These are phyloP conservation scores for Cinclus cinclus DNA, from an alignment of 2,113 vertebrate genomes.

Conservation along the genomic window DNA sequence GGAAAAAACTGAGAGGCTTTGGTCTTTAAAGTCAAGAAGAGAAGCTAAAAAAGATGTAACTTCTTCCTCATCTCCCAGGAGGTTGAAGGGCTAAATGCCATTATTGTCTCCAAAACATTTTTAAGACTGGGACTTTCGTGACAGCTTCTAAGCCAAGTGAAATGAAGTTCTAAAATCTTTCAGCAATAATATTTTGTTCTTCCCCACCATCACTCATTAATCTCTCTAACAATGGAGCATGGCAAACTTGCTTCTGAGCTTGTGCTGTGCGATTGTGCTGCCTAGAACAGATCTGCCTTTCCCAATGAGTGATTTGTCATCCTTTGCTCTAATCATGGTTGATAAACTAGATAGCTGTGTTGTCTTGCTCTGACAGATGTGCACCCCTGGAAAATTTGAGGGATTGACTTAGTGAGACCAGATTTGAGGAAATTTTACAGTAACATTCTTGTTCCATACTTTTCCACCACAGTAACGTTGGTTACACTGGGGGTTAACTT, in stretches of 20 bases:
- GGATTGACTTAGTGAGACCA: background rate
- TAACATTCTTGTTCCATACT: fast-evolving
- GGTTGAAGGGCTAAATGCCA: background rate
- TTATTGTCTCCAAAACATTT: background rate
- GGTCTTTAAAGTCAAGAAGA: background rate
- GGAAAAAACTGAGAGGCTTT: background rate
- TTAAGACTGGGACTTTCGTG: background rate
- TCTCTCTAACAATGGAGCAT: background rate
- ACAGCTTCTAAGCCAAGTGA: background rate
- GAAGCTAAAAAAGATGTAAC: background rate
- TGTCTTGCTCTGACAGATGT: background rate
- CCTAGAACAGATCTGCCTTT: background rate
- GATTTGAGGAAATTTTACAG: background rate
- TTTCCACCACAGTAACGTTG: background rate
- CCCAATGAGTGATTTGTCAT: background rate
- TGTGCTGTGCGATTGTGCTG: fast-evolving
- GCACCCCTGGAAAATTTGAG: background rate
- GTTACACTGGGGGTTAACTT: background rate
- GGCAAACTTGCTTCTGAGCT: background rate
- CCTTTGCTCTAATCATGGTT: background rate
- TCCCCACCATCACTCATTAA: background rate
- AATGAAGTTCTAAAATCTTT: background rate
- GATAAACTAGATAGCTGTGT: background rate
- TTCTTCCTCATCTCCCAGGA: background rate
- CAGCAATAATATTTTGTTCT: background rate